Conservation (phyloP, 2,888 invertebrate genomes). For the Gymnoscelis rufifasciata region DNA sequence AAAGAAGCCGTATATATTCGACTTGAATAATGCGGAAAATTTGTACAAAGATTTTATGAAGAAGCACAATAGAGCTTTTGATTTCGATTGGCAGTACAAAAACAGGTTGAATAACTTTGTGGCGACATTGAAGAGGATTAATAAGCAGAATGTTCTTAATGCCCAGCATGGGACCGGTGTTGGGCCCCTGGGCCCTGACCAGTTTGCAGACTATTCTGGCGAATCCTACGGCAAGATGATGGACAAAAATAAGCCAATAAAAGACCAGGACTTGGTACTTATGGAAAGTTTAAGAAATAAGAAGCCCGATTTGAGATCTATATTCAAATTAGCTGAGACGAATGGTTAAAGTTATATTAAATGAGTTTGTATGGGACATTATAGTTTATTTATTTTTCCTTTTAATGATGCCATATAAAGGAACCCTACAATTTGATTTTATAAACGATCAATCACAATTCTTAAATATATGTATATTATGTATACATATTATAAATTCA, state of each 20-base stretch:
- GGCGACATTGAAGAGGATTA: slow-evolving; percentile 44
- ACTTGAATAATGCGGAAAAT: slow-evolving; percentile 32
- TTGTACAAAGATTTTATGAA: slow-evolving; percentile 34
- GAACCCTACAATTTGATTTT: too few species aligned
- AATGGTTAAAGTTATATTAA: too few species aligned
- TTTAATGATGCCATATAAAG: too few species aligned
- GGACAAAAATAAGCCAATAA: slow-evolving; percentile 20
- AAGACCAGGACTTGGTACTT: slow-evolving; percentile 38
- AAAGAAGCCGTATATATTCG: slow-evolving; percentile 25
- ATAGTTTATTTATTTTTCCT: too few species aligned
- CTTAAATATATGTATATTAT: too few species aligned
- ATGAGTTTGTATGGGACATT: too few species aligned
- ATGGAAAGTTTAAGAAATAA: slow-evolving; percentile 10
- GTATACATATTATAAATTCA: too few species aligned
- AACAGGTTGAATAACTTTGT: slow-evolving; percentile 45
- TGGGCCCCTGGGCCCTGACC: slow-evolving; percentile 38
- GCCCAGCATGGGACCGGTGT: slow-evolving; percentile 30
- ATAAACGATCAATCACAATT: too few species aligned
- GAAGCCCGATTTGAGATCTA: slow-evolving; percentile 21
- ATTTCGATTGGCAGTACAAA: slow-evolving; percentile 39
- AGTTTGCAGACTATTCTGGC: slow-evolving; percentile 46
- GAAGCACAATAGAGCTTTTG: slow-evolving; percentile 40
- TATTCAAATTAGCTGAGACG: slow-evolving; percentile 24
- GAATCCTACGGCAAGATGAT: slow-evolving; percentile 29
- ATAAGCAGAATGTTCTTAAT: slow-evolving; percentile 38